Conservation (phyloP, 1,140 invertebrate species). For the Cherax destructor region DNA sequence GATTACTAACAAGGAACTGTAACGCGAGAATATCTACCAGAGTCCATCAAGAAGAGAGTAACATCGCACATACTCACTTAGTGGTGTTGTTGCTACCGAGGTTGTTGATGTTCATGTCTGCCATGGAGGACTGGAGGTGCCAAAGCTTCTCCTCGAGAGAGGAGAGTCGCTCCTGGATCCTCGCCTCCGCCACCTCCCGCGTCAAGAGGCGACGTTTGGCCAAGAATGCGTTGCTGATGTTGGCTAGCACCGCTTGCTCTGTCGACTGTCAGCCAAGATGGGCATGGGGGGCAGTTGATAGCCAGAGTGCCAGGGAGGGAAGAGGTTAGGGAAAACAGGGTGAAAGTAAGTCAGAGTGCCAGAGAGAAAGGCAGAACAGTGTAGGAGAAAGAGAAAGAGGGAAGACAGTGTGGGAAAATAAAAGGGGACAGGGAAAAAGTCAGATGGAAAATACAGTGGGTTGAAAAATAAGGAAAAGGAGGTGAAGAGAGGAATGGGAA, state of each 20-base stretch:
- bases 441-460: too few relatives aligned
- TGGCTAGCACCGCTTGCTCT: slow-evolving; percentile 47
- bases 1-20: too few relatives aligned
- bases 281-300: neutral
- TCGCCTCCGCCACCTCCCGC: slow-evolving; percentile 28
- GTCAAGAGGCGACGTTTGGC: slow-evolving; percentile 47
- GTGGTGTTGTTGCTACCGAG: too few relatives aligned
- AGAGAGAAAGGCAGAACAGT: too few relatives aligned
- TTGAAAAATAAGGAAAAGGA: too few relatives aligned
- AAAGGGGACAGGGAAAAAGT: too few relatives aligned
- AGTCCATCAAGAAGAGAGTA: too few relatives aligned
- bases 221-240: slow-evolving; percentile 59
- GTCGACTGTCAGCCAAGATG: slow-evolving; percentile 21
- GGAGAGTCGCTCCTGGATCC: slow-evolving; percentile 35
- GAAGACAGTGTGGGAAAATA: too few relatives aligned
- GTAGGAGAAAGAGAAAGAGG: too few relatives aligned
- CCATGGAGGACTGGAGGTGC: slow-evolving; percentile 34
- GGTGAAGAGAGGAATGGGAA: too few relatives aligned
- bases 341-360: neutral
- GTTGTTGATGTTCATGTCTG: neutral
- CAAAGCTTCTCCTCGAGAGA: slow-evolving; percentile 30
- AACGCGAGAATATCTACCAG: too few relatives aligned
- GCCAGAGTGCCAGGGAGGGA: neutral
- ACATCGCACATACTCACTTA: neutral
- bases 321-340: too few relatives aligned